phyloP scores from a whole-genome alignment of 2,888 invertebrate genomes.

The Mythimna ferrago region DNA sequence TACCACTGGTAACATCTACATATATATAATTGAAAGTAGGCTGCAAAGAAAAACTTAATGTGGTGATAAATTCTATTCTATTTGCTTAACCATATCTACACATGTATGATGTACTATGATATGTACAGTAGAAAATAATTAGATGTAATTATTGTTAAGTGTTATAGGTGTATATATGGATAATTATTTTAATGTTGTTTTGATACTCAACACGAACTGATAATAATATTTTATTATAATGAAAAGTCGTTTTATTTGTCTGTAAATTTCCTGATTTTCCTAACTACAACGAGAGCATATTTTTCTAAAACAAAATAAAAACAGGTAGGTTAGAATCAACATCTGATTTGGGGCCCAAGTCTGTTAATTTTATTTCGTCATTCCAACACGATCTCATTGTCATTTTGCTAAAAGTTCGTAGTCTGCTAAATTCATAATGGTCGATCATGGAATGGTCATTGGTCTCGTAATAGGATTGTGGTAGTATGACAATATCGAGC shows the following conservation, averaged over 20 bases:
- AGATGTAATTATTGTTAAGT: slow-evolving; percentile 62
- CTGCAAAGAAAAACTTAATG: slow-evolving; percentile 1
- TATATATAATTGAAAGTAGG: neutral
- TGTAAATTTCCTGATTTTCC: neutral
- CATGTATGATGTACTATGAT: slow-evolving; percentile 32
- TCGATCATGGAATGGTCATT: too few relatives aligned
- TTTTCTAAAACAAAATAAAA: too few relatives aligned
- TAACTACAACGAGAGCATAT: too few relatives aligned
- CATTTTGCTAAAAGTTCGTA: too few relatives aligned
- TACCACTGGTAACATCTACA: slow-evolving; percentile 17
- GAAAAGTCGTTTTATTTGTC: slow-evolving; percentile 63
- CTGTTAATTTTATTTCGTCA: too few relatives aligned
- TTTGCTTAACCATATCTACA: slow-evolving; percentile 18
- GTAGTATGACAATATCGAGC: too few relatives aligned
- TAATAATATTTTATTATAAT: slow-evolving; percentile 87
- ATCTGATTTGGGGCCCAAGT: too few relatives aligned
- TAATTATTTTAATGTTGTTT: slow-evolving; percentile 84
- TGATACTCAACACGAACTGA: slow-evolving; percentile 90
- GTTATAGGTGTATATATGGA: slow-evolving; percentile 77
- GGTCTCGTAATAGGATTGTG: too few relatives aligned
- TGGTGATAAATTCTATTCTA: slow-evolving; percentile 14
- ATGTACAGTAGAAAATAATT: slow-evolving; percentile 70
- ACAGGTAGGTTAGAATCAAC: too few relatives aligned
- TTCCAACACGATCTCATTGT: too few relatives aligned
- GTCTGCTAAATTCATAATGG: too few relatives aligned